phyloP scores from a whole-genome alignment of 2,888 invertebrate genomes.

The Notodonta dromedarius region DNA sequence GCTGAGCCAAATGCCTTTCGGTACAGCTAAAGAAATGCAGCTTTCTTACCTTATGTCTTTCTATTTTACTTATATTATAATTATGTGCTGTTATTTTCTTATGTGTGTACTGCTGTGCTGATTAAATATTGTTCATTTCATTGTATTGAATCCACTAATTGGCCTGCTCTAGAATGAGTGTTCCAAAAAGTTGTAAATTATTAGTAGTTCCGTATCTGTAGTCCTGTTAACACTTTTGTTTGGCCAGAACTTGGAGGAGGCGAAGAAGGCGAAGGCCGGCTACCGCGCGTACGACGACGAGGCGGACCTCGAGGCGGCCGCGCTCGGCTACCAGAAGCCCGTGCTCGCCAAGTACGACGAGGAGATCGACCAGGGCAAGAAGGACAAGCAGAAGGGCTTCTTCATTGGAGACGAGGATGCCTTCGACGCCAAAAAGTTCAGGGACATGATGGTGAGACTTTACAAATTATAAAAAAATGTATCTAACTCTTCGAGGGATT shows the following conservation, averaged over 20 bases:
- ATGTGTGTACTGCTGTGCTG: no score
- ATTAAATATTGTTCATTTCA: no score
- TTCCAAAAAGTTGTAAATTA: no score
- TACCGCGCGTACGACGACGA: slow-evolving; percentile 95
- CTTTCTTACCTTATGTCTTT: no score
- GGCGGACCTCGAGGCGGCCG: slow-evolving; percentile 88
- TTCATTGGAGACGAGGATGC: slow-evolving; percentile 88
- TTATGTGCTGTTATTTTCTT: no score
- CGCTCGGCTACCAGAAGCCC: slow-evolving; percentile 85
- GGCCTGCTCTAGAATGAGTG: no score
- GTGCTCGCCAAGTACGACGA: slow-evolving; percentile 97
- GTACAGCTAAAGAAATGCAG: no score
- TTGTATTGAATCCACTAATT: no score
- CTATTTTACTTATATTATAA: no score
- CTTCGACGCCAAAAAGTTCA: slow-evolving; percentile 80
- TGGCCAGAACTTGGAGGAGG: slow-evolving; percentile 89
- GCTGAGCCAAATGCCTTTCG: no score
- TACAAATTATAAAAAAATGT: not conserved
- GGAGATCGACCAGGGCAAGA: slow-evolving; percentile 87
- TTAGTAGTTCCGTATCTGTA: no score
- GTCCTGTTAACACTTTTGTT: not conserved
- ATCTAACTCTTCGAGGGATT: no score
- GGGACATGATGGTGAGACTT: slow-evolving; percentile 66
- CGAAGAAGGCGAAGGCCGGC: slow-evolving; percentile 91
- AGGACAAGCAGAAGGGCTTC: slow-evolving; percentile 87